Evolutionary conservation across 2,888 invertebrate species (phyloP).

Genomic region (Drosophila parthenogenetica): DNA sequence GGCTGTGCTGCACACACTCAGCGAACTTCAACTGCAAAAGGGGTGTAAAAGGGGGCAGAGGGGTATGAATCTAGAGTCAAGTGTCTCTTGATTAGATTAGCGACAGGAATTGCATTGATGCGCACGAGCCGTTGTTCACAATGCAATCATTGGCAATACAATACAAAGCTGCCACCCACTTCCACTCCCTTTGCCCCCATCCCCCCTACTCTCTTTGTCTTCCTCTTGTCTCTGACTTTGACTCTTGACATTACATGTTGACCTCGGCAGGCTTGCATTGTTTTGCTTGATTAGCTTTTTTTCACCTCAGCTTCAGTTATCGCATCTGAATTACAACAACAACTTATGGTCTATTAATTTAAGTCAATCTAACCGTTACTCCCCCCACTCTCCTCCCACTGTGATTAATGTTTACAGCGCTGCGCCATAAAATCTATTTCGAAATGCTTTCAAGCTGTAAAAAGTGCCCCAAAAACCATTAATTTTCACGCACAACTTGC

Average conservation of each 20-base stretch:
- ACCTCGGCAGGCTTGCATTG: slow-evolving; percentile 31
- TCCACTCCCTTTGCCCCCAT: not conserved
- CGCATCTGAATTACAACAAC: slow-evolving; percentile 13
- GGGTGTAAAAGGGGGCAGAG: no score
- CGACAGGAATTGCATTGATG: slow-evolving; percentile 42
- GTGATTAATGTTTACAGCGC: slow-evolving; percentile 42
- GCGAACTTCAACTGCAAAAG: not conserved
- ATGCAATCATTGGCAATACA: slow-evolving; percentile 35
- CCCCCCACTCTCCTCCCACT: not conserved
- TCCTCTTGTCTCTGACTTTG: slow-evolving; percentile 4
- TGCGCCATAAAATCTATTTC: slow-evolving; percentile 44
- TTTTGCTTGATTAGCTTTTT: slow-evolving; percentile 31
- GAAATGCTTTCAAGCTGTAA: slow-evolving; percentile 40
- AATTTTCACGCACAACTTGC: slow-evolving; percentile 47
- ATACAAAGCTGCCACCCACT: not conserved
- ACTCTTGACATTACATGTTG: slow-evolving; percentile 29
- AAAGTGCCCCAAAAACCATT: slow-evolving; percentile 37
- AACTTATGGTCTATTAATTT: slow-evolving; percentile 46
- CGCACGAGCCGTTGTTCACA: slow-evolving; percentile 54
- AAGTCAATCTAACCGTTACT: slow-evolving; percentile 18
- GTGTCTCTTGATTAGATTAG: slow-evolving; percentile 69
- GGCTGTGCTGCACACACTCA: slow-evolving; percentile 15
- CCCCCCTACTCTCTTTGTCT: not conserved
- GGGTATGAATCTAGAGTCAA: slow-evolving; percentile 33
- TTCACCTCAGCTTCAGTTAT: slow-evolving; percentile 15